Percentiles rank a stretch among this genome's conserved stretches.
phyloP scores from a whole-genome alignment of 2,113 vertebrate genomes.

The Cynopterus brachyotis region DNA sequence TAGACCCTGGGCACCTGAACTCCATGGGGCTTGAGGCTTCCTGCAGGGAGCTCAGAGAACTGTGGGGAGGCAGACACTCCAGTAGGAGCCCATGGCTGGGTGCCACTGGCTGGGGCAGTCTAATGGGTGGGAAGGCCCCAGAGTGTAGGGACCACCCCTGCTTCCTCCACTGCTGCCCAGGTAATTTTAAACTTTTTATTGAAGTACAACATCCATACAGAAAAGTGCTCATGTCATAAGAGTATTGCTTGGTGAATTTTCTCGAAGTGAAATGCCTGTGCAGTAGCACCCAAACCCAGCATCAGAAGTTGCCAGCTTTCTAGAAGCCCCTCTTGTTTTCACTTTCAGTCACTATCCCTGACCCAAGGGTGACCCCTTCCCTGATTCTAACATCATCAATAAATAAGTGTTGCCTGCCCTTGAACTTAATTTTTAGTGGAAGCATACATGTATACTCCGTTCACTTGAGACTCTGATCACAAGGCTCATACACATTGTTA shows the following conservation, averaged over 20 bases:
- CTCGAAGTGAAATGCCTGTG: background rate
- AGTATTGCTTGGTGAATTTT: background rate
- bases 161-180: background rate
- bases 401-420: background rate
- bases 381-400: background rate
- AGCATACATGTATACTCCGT: background rate
- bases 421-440: background rate
- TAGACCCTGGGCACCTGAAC: background rate
- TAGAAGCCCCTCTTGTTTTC: no score
- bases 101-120: background rate
- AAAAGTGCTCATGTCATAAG: background rate
- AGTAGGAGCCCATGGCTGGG: rapidly evolving
- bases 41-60: background rate
- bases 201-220: background rate
- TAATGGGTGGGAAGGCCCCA: background rate
- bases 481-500: no score
- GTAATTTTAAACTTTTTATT: background rate
- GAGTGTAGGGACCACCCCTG: background rate
- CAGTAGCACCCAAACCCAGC: background rate
- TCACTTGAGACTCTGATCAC: background rate
- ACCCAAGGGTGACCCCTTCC: background rate
- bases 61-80: rapidly evolving
- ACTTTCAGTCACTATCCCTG: background rate
- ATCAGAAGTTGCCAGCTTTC: background rate
- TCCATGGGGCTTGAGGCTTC: background rate